These are phyloP conservation scores for Helostoma temminkii DNA, from an alignment of 2,797 vertebrate genomes.

Conservation along the genomic window DNA sequence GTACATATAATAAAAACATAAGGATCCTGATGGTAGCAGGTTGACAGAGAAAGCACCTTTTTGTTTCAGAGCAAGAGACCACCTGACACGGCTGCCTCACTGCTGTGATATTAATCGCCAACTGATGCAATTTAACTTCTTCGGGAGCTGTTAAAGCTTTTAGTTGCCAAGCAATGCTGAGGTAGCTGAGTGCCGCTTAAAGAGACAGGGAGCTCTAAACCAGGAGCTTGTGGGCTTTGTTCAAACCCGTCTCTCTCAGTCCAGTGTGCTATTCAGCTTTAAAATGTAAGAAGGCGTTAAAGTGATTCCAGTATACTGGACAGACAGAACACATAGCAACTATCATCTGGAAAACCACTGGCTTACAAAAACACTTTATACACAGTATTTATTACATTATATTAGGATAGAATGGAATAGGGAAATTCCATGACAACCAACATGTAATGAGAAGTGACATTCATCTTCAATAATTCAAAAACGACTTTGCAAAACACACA, in stretches of 20 bases:
- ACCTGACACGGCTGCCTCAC: conserved; percentile 58
- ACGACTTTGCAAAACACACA: neutral
- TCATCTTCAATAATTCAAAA: neutral
- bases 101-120: conserved; percentile 78
- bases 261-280: neutral
- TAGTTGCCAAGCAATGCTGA: conserved; percentile 83
- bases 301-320: too few species aligned
- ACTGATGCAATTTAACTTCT: conserved; percentile 85
- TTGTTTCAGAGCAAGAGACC: conserved; percentile 33
- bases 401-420: too few species aligned
- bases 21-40: neutral
- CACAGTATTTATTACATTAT: too few species aligned
- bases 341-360: too few species aligned
- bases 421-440: neutral
- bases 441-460: neutral
- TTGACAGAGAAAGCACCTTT: conserved; percentile 22
- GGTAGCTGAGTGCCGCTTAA: conserved; percentile 70
- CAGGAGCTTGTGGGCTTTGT: conserved; percentile 9
- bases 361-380: too few species aligned
- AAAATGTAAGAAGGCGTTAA: conserved; percentile 21
- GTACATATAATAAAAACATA: neutral
- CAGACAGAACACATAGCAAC: too few species aligned
- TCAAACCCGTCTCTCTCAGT: neutral
- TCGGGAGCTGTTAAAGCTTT: conserved; percentile 81
- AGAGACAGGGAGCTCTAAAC: conserved; percentile 64